phyloP scores from a whole-genome alignment of 2,797 vertebrate species.

The Synaphobranchus kaupii region DNA sequence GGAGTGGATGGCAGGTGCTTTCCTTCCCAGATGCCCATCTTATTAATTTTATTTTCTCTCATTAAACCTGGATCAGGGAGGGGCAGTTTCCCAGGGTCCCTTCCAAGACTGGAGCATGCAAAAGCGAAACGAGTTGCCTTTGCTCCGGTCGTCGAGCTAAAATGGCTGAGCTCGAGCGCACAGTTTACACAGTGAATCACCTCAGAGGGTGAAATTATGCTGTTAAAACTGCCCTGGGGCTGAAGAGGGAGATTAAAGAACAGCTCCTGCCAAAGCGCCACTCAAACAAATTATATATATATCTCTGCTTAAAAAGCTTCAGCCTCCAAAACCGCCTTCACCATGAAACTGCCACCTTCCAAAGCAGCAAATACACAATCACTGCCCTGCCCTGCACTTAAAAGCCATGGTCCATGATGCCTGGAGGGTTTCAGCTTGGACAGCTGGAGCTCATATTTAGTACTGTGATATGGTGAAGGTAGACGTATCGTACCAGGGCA shows the following conservation, averaged over 20 bases:
- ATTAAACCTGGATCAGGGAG: background rate
- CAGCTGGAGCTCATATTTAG: background rate
- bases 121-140: background rate
- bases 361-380: background rate
- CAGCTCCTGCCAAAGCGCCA: background rate
- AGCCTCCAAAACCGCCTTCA: background rate
- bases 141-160: constrained; percentile 8
- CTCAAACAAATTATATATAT: background rate
- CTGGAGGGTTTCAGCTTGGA: background rate
- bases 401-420: background rate
- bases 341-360: background rate
- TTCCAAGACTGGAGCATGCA: background rate
- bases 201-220: constrained; percentile 1
- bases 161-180: constrained; percentile 2
- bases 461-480: background rate
- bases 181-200: background rate
- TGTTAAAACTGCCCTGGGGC: constrained; percentile 2
- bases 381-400: background rate
- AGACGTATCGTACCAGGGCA: background rate
- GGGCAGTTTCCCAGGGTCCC: background rate
- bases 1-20: background rate
- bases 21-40: background rate
- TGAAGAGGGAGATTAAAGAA: constrained; percentile 17
- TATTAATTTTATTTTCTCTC: background rate
- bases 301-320: background rate